Conservation (phyloP, 2,888 invertebrate genomes). For the Dolomedes plantarius region DNA sequence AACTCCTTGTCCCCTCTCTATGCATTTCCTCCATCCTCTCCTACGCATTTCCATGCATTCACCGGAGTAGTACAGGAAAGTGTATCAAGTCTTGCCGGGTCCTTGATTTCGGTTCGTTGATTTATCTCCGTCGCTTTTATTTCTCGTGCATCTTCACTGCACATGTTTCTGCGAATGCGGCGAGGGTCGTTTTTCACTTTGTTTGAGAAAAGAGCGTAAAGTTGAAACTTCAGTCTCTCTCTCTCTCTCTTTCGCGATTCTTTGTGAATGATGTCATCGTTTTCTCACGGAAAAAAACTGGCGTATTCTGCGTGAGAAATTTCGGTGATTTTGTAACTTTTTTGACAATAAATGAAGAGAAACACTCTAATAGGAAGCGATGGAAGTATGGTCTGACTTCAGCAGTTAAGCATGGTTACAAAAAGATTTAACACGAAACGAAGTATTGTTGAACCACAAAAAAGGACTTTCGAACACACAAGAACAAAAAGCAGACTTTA, state of each 20-base stretch:
- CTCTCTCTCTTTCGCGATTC: background rate
- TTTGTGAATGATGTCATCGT: background rate
- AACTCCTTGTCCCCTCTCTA: background rate
- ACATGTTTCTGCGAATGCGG: background rate
- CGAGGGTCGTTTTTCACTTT: background rate
- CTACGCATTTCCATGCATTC: too few species aligned
- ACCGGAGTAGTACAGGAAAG: background rate
- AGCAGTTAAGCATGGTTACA: too few species aligned
- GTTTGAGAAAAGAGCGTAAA: background rate
- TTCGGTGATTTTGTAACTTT: too few species aligned
- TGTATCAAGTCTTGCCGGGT: constrained; percentile 5
- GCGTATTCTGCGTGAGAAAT: constrained; percentile 5
- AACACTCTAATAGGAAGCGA: too few species aligned
- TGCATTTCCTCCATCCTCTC: background rate
- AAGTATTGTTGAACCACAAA: too few species aligned
- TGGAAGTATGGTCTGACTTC: too few species aligned
- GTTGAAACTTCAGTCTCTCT: background rate
- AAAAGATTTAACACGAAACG: too few species aligned
- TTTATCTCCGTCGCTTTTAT: background rate
- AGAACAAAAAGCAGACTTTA: too few species aligned
- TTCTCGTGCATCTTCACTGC: background rate
- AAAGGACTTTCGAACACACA: too few species aligned
- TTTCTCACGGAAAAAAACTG: background rate
- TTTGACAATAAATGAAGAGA: too few species aligned
- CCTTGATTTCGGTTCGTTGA: constrained; percentile 5